Evolutionary conservation across 2,888 invertebrate species (phyloP), one percentile per base, ranked within the genome.

Genomic region (Euspilapteryx auroguttella): DNA sequence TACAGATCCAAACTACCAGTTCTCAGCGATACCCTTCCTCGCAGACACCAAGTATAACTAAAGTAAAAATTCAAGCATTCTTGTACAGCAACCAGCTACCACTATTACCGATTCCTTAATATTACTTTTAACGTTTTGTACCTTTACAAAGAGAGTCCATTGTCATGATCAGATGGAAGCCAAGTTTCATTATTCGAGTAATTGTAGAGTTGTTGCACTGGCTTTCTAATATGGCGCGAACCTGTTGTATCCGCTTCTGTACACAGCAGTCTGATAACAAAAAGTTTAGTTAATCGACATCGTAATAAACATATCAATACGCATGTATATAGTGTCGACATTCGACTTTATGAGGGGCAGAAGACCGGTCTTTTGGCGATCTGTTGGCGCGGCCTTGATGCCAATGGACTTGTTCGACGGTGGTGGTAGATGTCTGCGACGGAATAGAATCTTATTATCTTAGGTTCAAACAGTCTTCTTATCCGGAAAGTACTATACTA

Each of bases 211-310:
- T 54, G 57, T 55, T 66, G 59, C 64, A 63, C 58, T 64, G 62
- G 61, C 57, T 66, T n/a, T 8, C 17, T 71, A 94, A 76, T 94
- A 94, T 54, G 94, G 94, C 71, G 94, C 85, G 77, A 94, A 94
- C 78, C 94, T 85, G 81, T 93, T 94, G 84, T 92, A 94, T 48
- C 92, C 89, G 71, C 93, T 89, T 78, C 94, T 85, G 76, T 94
- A 94, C 49, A 94, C 89, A 43, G 93, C 90, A 57, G 93, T 89
- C 93, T 93, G 79, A 22, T 80, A 79, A 32, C 40, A 40, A 32
- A 40, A 35, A 42, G n/a, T n/a, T n/a, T n/a, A n/a, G n/a, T n/a
- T n/a, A n/a, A n/a, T n/a, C n/a, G n/a, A n/a, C n/a, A n/a, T n/a
- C n/a, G n/a, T n/a, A n/a, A n/a, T n/a, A n/a, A n/a, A n/a, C n/a